phyloP scores from a whole-genome alignment of 2,113 vertebrate genomes.

The Muscicapa adusta region DNA sequence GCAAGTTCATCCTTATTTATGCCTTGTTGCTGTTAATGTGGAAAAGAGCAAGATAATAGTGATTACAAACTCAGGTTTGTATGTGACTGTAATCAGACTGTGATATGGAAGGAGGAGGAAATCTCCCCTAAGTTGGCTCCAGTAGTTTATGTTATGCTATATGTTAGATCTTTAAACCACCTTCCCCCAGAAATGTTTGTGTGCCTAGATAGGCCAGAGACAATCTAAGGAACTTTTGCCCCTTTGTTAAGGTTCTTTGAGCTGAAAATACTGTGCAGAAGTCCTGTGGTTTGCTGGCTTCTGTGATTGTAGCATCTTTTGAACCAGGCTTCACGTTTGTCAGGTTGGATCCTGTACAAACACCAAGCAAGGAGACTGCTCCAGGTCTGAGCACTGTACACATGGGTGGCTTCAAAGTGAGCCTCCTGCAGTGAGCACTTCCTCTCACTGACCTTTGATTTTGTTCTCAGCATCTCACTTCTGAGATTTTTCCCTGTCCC shows the following conservation, averaged over 20 bases:
- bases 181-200: background rate
- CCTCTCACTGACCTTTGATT: background rate
- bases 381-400: background rate
- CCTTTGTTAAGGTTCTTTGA: background rate
- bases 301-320: background rate
- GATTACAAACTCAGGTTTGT: background rate
- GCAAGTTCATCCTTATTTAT: slow-evolving; percentile 8
- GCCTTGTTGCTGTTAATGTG: background rate
- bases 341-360: background rate
- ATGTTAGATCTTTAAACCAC: background rate
- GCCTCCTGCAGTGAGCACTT: background rate
- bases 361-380: background rate
- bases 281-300: background rate
- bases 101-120: background rate
- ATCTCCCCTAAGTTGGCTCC: background rate
- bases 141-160: background rate
- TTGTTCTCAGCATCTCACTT: background rate
- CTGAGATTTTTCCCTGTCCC: background rate
- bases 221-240: background rate
- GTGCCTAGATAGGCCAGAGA: background rate
- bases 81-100: background rate
- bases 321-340: background rate
- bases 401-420: background rate
- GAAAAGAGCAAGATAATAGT: slow-evolving; percentile 16
- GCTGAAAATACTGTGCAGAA: background rate